Conservation (phyloP, 2,113 vertebrate species). For the Crotalus viridis region DNA sequence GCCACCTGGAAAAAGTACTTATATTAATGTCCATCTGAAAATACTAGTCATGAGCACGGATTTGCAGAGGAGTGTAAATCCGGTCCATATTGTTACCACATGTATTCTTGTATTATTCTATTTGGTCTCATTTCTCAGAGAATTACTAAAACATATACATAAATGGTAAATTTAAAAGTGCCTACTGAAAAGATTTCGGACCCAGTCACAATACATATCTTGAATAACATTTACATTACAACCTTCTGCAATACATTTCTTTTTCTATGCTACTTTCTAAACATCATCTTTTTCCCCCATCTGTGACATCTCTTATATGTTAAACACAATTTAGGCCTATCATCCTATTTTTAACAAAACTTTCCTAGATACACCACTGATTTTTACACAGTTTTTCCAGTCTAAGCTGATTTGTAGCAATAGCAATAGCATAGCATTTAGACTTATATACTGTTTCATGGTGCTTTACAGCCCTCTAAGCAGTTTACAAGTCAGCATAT, state of each 20-base stretch:
- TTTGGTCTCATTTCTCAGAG: background rate
- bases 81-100: background rate
- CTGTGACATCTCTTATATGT: background rate
- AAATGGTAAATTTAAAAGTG: background rate
- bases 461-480: too few species aligned
- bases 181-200: background rate
- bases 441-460: too few species aligned
- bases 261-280: background rate
- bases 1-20: background rate
- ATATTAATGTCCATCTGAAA: background rate
- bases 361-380: background rate
- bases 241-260: background rate
- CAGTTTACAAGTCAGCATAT: too few species aligned
- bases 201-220: background rate
- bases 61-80: background rate
- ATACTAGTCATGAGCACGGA: background rate
- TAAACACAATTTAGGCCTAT: background rate
- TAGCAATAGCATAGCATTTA: too few species aligned
- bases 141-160: background rate
- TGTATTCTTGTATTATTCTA: background rate
- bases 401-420: background rate
- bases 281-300: background rate
- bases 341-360: background rate
- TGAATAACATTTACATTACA: background rate
- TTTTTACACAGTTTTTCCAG: background rate